Base-by-base conservation (phyloP, 1,140 invertebrate genomes). In the Caerostris extrusa region DNA sequence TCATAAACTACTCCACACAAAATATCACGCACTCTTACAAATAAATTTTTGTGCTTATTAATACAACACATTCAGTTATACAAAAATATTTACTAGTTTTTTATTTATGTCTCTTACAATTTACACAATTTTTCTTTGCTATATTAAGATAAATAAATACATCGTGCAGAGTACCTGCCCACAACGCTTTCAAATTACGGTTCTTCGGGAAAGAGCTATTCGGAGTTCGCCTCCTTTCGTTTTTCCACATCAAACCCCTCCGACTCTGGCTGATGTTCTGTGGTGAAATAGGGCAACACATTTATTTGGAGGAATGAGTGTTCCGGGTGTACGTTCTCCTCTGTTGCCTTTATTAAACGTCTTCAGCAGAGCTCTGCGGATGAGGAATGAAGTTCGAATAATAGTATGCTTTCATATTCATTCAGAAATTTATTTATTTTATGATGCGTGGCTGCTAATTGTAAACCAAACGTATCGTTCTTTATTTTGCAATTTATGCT, bases 221-320 rank as follows among this genome's bases (percentile, higher is more conserved):
- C 69, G 34, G 50, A 50, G 69, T 34, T 19, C 50, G 69, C 34
- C 3, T 77, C 50, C 8, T 34, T 34, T 53, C 69, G 50, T 77
- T 77, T 77, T 77, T 34, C 50, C 69, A 77, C 69, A 77, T 77
- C 69, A 77, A 77, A 69, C 69, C 12, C 69, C 50, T 5, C 69
- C 12, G 69, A 19, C 34, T 77, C 34, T 77, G 19, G 69, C 19
- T 77, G 50, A 77, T 77, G 69, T 77, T 34, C 69, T 53, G 7
- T 6, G 12, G 82, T 56, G 82, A 83, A 83, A 83, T 83, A 83
- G 56, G 82, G 10, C 17, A 58, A 17, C 53, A 83, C 57, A 83
- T 83, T 83, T 83, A 83, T 19, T 83, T 19, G 12, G 53, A 55
- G n/a, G n/a, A 83, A 58, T 53, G 69, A 83, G 56, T 19, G n/a